Evolutionary conservation across 92 coral and sea anemone species (phyloP).

Genomic region (Anthopleura xanthogrammica): DNA sequence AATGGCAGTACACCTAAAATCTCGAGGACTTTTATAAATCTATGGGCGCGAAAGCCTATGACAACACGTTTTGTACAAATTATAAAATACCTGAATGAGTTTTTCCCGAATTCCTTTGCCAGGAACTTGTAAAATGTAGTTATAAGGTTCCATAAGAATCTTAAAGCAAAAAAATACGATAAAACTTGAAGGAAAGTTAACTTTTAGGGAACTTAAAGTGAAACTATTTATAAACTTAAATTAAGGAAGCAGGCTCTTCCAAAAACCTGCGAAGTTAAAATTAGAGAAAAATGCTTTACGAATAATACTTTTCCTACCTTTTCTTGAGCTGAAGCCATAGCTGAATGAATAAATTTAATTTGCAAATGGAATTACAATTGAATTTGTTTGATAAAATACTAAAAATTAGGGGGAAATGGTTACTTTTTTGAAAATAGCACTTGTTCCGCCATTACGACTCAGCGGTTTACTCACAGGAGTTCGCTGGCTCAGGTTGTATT

Average conservation of each 20-base stretch:
- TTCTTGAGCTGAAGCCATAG: constrained; percentile 30
- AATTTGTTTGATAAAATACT: not conserved
- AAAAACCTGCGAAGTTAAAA: not conserved
- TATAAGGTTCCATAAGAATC: constrained; percentile 72
- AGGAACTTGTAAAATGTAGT: constrained; percentile 77
- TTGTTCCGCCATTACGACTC: constrained; percentile 1
- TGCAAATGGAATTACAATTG: not conserved
- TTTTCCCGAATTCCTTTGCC: constrained; percentile 79
- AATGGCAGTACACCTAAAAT: too few relatives aligned
- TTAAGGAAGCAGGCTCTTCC: too few relatives aligned
- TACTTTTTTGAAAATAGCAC: not conserved
- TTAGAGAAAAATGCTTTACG: not conserved
- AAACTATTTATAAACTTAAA: not conserved
- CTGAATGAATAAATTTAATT: not conserved
- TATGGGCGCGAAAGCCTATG: not conserved
- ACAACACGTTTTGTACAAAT: not conserved
- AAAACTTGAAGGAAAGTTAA: too few relatives aligned
- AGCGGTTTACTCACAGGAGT: not conserved
- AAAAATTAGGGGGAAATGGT: not conserved
- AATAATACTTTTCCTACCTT: constrained; percentile 9
- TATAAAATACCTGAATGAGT: constrained; percentile 59
- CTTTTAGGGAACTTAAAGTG: not conserved
- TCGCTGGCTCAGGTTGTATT: not conserved
- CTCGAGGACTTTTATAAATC: too few relatives aligned
- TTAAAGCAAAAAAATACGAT: constrained; percentile 5